Percentiles rank a stretch among this genome's conserved stretches.
Evolutionary conservation across 2,113 vertebrate genomes (phyloP).

Genomic region (Pionites leucogaster): DNA sequence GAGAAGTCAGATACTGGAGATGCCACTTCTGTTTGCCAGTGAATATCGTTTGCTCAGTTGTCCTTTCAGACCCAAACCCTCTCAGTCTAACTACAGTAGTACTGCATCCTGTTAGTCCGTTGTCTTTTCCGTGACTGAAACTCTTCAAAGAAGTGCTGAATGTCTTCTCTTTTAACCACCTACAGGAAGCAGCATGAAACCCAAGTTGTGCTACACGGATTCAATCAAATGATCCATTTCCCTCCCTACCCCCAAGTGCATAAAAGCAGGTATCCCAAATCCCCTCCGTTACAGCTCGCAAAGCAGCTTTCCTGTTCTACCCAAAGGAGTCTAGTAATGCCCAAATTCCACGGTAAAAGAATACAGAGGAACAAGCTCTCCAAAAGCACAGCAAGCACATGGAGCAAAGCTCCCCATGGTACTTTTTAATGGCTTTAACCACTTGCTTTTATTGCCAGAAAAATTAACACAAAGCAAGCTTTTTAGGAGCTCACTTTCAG

Average conservation of each 20-base stretch:
- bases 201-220: neutral
- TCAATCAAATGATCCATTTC: neutral
- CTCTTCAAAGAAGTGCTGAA: conserved; percentile 90
- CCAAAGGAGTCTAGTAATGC: neutral
- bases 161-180: conserved; percentile 89
- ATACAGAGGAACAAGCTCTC: neutral
- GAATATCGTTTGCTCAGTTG: neutral
- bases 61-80: neutral
- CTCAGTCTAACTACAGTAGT: conserved; percentile 80
- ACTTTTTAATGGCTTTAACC: neutral
- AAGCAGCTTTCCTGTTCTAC: neutral
- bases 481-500: neutral
- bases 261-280: neutral
- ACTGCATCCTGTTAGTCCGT: conserved; percentile 80
- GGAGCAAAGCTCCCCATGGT: neutral
- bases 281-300: neutral
- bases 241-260: neutral
- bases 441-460: neutral
- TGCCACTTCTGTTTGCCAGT: conserved; percentile 30
- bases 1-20: neutral
- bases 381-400: neutral
- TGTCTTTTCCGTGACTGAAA: conserved; percentile 86
- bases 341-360: neutral
- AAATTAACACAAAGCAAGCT: neutral
- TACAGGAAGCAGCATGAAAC: conserved; percentile 40